Evolutionary conservation across 2,113 vertebrate genomes (phyloP).

Genomic region (Leucoraja erinaceus): DNA sequence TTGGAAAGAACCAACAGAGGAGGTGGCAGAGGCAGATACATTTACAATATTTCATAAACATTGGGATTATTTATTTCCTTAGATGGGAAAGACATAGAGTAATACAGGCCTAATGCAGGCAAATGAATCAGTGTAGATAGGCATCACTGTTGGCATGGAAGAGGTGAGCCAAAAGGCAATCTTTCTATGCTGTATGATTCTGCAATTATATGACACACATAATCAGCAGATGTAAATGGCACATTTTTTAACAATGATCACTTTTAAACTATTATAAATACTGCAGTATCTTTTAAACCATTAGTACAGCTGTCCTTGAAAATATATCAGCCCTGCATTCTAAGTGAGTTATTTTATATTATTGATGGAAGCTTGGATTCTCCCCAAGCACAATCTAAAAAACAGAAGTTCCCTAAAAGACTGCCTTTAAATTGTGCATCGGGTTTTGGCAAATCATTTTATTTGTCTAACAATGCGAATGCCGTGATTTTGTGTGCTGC

Average conservation of each 20-base stretch:
- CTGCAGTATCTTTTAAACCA: background rate
- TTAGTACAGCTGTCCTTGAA: background rate
- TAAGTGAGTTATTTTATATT: conserved; percentile 6
- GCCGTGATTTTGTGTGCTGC: background rate
- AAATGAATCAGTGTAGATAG: no score
- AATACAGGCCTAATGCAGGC: no score
- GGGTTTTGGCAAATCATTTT: background rate
- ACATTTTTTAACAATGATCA: background rate
- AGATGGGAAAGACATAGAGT: no score
- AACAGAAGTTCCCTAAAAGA: background rate
- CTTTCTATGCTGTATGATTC: no score
- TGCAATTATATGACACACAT: background rate
- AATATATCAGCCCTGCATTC: background rate
- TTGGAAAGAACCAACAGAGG: no score
- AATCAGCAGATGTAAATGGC: background rate
- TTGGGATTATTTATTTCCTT: no score
- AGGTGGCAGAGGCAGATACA: no score
- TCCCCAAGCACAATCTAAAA: background rate
- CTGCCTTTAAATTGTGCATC: background rate
- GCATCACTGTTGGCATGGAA: no score
- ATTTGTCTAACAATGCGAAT: background rate
- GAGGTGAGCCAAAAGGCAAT: no score
- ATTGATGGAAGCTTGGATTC: background rate
- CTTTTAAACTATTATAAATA: conserved; percentile 19
- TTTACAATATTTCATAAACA: no score